Evolutionary conservation across 2,888 invertebrate species (phyloP), one percentile per base, ranked within the genome.

Genomic region (Atrina japonica): DNA sequence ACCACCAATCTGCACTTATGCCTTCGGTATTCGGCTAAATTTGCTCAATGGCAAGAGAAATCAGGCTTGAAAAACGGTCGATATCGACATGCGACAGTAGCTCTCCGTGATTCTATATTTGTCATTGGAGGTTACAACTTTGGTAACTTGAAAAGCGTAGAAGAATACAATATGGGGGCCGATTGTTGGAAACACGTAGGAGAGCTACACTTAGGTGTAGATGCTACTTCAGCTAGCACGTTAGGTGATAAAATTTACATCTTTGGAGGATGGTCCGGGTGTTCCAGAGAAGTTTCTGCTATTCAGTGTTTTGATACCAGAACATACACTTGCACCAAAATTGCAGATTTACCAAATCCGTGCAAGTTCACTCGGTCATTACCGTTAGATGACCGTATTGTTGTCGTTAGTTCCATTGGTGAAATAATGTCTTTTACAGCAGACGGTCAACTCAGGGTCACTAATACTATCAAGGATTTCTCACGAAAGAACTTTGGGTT

Each of bases 41-140:
- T 75, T 18, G 73, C 66, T 16, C 72, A 73, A 40, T 82, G 82
- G 82, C 18, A 73, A 16, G 65, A 75, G n/a, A 64, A 73, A 25
- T 52, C 75, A 3, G 18, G 63, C 2, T 59, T 82, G 75, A 35
- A 16, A 2, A 59, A 63, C 14, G 80, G 81, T 0, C 67, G 82
- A 11, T 77, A 77, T 53, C 65, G 77, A 45, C 82, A 82, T 53
- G 52, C 70, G 23, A 81, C 81, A 81, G 77, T 80, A 1, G 77
- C 80, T 2, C 53, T 78, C 14, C 69, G 63, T n/a, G 76, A 77
- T 21, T 41, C 72, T 0, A 27, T 81, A 18, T 77, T 69, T 50
- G 59, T 78, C 9, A 40, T 80, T 0, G 81, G 81, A 9, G 79
- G 81, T 5, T 80, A 78, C 63, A 77, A 80, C 49, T 74, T 70